Conservation (phyloP, 1,140 invertebrate species). For the Zaprionus ornatus region DNA sequence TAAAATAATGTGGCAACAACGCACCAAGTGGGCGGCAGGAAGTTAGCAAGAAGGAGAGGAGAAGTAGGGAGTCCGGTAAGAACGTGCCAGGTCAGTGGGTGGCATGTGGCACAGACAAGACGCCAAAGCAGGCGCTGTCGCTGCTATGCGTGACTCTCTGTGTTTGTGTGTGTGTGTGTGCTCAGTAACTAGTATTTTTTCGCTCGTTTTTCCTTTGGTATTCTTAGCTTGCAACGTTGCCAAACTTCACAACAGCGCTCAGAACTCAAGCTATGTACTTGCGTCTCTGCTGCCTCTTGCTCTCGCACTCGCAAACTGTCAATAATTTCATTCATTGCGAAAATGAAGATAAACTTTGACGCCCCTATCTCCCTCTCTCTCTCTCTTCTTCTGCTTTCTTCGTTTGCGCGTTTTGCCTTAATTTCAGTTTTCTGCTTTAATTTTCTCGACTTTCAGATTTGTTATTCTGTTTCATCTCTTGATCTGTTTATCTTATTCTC, state of each 20-base stretch:
- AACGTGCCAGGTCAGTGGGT: conserved; percentile 79
- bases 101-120: conserved; percentile 58
- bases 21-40: conserved; percentile 39
- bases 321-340: conserved; percentile 72
- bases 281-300: conserved; percentile 18
- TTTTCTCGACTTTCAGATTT: conserved; percentile 19
- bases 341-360: conserved; percentile 52
- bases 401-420: conserved; percentile 25
- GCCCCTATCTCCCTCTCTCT: not conserved
- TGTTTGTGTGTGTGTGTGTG: conserved; percentile 51
- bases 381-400: conserved; percentile 1
- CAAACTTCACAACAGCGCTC: conserved; percentile 49
- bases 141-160: conserved; percentile 3
- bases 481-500: conserved; percentile 21
- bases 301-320: conserved; percentile 30
- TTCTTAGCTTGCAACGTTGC: conserved; percentile 66
- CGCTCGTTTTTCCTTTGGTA: conserved; percentile 74
- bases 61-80: not conserved
- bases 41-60: conserved; percentile 28
- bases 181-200: conserved; percentile 72
- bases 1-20: conserved; percentile 79
- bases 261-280: conserved; percentile 23
- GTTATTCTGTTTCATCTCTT: conserved; percentile 8
- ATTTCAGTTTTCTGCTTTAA: conserved; percentile 40
- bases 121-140: conserved; percentile 16